Evolutionary conservation across 2,797 vertebrate species (phyloP), one percentile per base, ranked within the genome.

Genomic region (Rhabdomys pumilio): DNA sequence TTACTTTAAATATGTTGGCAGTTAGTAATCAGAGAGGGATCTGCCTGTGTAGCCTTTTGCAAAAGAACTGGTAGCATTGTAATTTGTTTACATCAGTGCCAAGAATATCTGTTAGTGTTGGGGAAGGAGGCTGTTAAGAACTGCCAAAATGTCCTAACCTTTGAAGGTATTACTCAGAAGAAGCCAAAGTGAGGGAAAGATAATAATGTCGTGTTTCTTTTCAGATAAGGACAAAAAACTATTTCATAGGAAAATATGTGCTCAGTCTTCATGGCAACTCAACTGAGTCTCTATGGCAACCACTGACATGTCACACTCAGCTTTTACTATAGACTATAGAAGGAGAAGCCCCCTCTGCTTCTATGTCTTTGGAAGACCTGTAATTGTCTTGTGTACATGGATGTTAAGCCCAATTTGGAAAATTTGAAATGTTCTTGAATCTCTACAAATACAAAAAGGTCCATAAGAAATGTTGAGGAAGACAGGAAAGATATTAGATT

Each of bases 1-100:
- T 88, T 86, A 14, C 44, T 96, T 95, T 96, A 41, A 81, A 93
- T 90, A 93, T 65, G 19, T 88, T 93, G 63, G 20, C 41, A 88
- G 63, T 44, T 69, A 69, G 44, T 87, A 93, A 84, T 34, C 29
- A 87, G 72, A 89, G 59, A 90, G 22, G 2, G 10, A 76, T 90
- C n/a, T 82, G 53, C 73, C 61, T 47, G 73, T 24, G 83, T 38
- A 89, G 53, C 10, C 14, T n/a, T 91, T 89, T 22, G 82, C 59
- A 65, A 75, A 88, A 84, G 38, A 90, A 44, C 15, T 50, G 72
- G 14, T 26, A 7, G 65, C 26, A 59, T 65, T 82, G 77, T 77
- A 20, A 76, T 76, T 86, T 72, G 47, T 12, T 41, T 65, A 84
- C 29, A 65, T 84, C 29, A 41, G 3, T 80, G 29, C 22, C 76